Base-by-base conservation (phyloP, 1,140 invertebrate genomes). In the Brachionus rotundiformis region DNA sequence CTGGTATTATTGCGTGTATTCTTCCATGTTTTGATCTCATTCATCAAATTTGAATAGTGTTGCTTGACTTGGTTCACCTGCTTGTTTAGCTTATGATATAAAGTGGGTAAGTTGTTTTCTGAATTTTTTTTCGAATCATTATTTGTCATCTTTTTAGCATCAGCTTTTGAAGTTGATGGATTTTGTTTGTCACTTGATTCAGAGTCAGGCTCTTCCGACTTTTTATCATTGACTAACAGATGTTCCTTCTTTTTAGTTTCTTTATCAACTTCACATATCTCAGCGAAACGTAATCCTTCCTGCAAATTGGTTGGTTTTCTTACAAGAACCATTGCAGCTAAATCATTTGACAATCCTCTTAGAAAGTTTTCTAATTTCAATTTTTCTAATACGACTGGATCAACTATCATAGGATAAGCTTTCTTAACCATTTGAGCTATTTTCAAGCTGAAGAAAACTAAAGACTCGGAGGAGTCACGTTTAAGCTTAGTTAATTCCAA, bases 21-120 rank as follows among this genome's bases (percentile, higher is more conserved):
- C 16, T 16, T 68, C 63, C 27, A 33, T 1, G 29, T 33, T 33
- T 68, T 27, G 31, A 68, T 68, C 29, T 68, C 63, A 68, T 33
- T 68, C 27, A 68, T 36, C 4, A 68, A 33, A 68, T 65, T 68
- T 33, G 27, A 16, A 68, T 33, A 68, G 31, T 68, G 63, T 68
- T 68, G 29, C 16, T 33, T 68, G 7, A 13, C 63, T 36, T 68
- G 25, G 11, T 68, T 68, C 16, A 36, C 63, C 33, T 68, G 59
- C 13, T 63, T 63, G 27, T 29, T 31, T 27, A 31, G 6, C 13
- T 63, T 63, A 8, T 63, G 59, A 36, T 68, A 68, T 68, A 68
- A 33, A 33, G 27, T 31, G 31, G 63, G 11, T 7, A 68, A 68
- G n/a, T 68, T 33, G 4, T 31, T 68, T 16, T 68, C 63, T 3